Evolutionary conservation across 2,797 vertebrate genomes (phyloP).

Genomic region (Pelobates cultripes): DNA sequence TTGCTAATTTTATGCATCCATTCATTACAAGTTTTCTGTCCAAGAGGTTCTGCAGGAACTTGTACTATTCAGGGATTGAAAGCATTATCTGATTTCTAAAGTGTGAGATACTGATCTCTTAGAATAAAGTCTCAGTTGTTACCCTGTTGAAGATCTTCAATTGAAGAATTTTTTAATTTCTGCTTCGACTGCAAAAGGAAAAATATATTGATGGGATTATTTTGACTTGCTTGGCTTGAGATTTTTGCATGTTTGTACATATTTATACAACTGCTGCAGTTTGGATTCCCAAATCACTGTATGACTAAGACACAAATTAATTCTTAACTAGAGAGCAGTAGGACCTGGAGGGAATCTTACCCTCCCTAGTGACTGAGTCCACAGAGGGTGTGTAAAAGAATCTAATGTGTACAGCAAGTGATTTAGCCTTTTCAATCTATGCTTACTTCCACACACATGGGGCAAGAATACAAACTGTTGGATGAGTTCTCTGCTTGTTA

Average conservation of each 20-base stretch:
- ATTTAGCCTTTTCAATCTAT: constrained; percentile 8
- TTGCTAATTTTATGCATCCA: too few relatives aligned
- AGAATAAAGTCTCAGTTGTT: too few relatives aligned
- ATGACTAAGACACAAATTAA: not conserved
- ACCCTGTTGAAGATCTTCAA: too few relatives aligned
- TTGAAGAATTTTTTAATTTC: too few relatives aligned
- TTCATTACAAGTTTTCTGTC: too few relatives aligned
- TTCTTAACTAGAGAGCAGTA: constrained; percentile 21
- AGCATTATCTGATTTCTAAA: too few relatives aligned
- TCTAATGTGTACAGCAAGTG: constrained; percentile 2
- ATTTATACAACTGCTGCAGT: constrained; percentile 31
- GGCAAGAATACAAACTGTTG: constrained; percentile 17
- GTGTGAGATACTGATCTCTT: too few relatives aligned
- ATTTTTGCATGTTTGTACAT: not conserved
- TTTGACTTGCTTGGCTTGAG: not conserved
- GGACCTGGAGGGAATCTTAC: constrained; percentile 42
- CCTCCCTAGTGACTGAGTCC: constrained; percentile 27
- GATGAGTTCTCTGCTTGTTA: constrained; percentile 17
- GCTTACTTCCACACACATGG: constrained; percentile 13
- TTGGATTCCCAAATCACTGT: constrained; percentile 12
- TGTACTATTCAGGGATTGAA: too few relatives aligned
- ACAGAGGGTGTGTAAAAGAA: constrained; percentile 45
- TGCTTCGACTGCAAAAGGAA: too few relatives aligned
- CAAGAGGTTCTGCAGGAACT: too few relatives aligned
- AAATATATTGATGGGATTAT: too few relatives aligned